These are phyloP conservation scores for Pocillopora grandis DNA, from an alignment of 92 coral and sea anemone species.

Conservation along the genomic window DNA sequence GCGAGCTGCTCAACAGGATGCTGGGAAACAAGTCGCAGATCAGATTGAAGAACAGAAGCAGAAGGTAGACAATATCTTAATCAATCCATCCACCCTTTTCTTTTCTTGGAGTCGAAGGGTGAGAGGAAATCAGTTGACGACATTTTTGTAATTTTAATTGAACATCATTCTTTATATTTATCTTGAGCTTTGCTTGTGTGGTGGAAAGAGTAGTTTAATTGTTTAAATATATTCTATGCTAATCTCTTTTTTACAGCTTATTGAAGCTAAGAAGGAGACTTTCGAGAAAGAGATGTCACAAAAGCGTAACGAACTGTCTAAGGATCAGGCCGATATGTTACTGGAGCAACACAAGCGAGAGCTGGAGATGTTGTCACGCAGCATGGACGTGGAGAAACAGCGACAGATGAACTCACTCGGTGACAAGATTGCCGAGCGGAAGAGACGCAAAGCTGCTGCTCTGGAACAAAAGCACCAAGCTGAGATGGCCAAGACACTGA, in stretches of 20 bases:
- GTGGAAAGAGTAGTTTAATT: no score
- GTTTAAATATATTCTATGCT: no score
- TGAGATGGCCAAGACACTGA: constrained; percentile 81
- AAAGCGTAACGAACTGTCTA: constrained; percentile 67
- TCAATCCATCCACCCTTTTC: not conserved
- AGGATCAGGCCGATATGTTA: constrained; percentile 80
- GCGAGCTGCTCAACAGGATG: constrained; percentile 48
- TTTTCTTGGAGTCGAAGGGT: no score
- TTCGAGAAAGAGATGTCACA: constrained; percentile 78
- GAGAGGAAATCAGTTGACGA: no score
- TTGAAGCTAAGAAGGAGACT: constrained; percentile 78
- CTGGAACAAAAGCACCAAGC: constrained; percentile 79
- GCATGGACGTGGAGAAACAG: constrained; percentile 86
- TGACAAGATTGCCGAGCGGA: constrained; percentile 86
- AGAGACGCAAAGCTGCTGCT: constrained; percentile 79
- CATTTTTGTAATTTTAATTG: no score
- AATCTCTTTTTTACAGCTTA: constrained; percentile 50
- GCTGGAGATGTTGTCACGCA: constrained; percentile 83
- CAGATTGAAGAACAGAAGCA: constrained; percentile 88
- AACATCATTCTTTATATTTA: no score
- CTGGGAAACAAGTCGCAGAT: constrained; percentile 60
- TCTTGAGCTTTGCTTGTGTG: no score
- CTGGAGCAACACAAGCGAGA: constrained; percentile 88
- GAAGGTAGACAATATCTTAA: constrained; percentile 59
- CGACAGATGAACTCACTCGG: constrained; percentile 81